Base-by-base conservation (phyloP, 2,888 invertebrate genomes). In the Priapulus caudatus region DNA sequence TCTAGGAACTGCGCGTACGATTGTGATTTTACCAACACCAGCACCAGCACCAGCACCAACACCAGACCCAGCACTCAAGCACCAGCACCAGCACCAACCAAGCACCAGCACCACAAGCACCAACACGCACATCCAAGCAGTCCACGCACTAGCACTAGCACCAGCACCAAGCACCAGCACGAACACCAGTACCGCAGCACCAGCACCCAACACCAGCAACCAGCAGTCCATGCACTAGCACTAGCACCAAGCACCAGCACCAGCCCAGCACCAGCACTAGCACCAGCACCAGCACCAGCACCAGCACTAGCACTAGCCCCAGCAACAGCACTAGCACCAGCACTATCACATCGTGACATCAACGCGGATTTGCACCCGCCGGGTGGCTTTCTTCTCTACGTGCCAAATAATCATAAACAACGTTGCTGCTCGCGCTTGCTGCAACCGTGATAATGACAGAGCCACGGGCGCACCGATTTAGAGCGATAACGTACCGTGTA, bases 281-380 rank as follows among this genome's bases (percentile, higher is more conserved):
- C 33, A 33, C 10, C 33, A 33, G n/a, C 33, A 33, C 10, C 33
- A 33, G 33, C 33, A 33, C 10, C 33, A 33, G 33, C 33, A 33
- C 10, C 33, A 33, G n/a, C 33, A 33, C 10, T n/a, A 33, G n/a
- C 33, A 33, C 10, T n/a, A 33, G n/a, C 10, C 10, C 33, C 33
- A n/a, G 33, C 33, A 33, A 33, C 33, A 33, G 33, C 33, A 33
- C 10, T n/a, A 33, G n/a, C 33, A 33, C n/a, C 33, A 33, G 33
- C 33, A 33, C 10, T 33, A 33, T 10, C 33, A 33, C n/a, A n/a
- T n/a, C n/a, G n/a, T n/a, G n/a, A n/a, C n/a, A n/a, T n/a, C n/a
- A n/a, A n/a, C n/a, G n/a, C n/a, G n/a, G n/a, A n/a, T n/a, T n/a
- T n/a, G n/a, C n/a, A n/a, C n/a, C n/a, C n/a, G n/a, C n/a, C n/a